phyloP scores from a whole-genome alignment of 1,140 invertebrate genomes.

The Pogonognathellus flavescens region DNA sequence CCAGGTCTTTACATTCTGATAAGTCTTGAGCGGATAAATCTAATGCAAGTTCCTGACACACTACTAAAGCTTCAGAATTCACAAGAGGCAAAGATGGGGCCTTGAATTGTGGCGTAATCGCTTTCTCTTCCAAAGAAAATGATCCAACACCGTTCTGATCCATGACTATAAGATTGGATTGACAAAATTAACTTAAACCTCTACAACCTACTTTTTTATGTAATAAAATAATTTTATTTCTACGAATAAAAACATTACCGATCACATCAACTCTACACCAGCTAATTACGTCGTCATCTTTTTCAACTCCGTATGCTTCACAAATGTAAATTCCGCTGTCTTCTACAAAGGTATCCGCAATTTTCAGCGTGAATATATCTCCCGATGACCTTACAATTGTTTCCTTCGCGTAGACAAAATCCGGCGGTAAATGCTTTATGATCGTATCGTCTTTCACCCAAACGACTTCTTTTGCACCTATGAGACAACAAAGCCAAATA shows the following conservation, averaged over 20 bases:
- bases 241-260: conserved; percentile 43
- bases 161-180: conserved; percentile 16
- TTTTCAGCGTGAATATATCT: conserved; percentile 73
- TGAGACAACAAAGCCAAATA: neutral
- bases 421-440: conserved; percentile 71
- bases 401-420: conserved; percentile 75
- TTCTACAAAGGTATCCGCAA: conserved; percentile 77
- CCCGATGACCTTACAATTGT: conserved; percentile 67
- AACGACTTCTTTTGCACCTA: conserved; percentile 70
- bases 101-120: conserved; percentile 6
- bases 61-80: conserved; percentile 4
- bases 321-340: conserved; percentile 82
- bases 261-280: conserved; percentile 55
- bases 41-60: conserved; percentile 24
- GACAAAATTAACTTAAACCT: no score
- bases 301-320: conserved; percentile 74
- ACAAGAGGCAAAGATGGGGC: conserved; percentile 6
- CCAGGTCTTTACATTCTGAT: conserved; percentile 10
- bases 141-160: neutral
- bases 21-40: conserved; percentile 23
- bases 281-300: conserved; percentile 71
- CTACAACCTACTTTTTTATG: no score
- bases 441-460: conserved; percentile 81
- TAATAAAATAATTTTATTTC: conserved; percentile 66
- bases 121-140: neutral